Evolutionary conservation across 2,113 vertebrate species (phyloP).

Genomic region (Serinus canaria): DNA sequence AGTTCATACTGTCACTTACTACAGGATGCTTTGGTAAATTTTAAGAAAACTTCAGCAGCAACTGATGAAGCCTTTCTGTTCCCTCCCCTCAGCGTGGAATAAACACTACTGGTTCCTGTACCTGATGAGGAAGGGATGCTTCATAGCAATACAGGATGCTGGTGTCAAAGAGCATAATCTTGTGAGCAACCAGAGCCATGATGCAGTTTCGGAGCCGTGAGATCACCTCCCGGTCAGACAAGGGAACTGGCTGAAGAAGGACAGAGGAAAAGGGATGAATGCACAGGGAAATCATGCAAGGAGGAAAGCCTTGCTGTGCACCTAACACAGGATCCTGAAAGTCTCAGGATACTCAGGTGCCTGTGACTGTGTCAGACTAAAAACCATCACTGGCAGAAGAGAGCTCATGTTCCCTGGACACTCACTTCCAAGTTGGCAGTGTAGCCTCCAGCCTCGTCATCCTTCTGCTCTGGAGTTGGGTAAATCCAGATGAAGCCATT

Average conservation of each 20-base stretch:
- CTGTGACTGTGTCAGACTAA: background rate
- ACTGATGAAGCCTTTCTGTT: background rate
- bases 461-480: conserved; percentile 83
- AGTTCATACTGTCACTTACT: background rate
- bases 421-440: conserved; percentile 86
- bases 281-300: background rate
- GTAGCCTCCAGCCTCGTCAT: conserved; percentile 90
- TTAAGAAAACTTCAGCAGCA: background rate
- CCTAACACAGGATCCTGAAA: background rate
- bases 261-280: background rate
- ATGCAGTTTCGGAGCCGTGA: conserved; percentile 94
- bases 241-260: conserved; percentile 77
- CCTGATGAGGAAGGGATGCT: conserved; percentile 89
- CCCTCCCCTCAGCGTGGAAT: background rate
- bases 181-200: conserved; percentile 84
- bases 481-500: conserved; percentile 96
- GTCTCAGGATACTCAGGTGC: background rate
- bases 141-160: conserved; percentile 97
- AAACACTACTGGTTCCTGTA: conserved; percentile 28
- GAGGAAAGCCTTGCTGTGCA: background rate
- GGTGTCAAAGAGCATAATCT: conserved; percentile 90
- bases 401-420: background rate
- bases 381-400: background rate
- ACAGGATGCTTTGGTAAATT: background rate
- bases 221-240: conserved; percentile 92